A percentile compares a stretch with the other conserved stretches of the same genome.
phyloP scores from a whole-genome alignment of 2,888 invertebrate genomes.

The Gasteruption jaculator region DNA sequence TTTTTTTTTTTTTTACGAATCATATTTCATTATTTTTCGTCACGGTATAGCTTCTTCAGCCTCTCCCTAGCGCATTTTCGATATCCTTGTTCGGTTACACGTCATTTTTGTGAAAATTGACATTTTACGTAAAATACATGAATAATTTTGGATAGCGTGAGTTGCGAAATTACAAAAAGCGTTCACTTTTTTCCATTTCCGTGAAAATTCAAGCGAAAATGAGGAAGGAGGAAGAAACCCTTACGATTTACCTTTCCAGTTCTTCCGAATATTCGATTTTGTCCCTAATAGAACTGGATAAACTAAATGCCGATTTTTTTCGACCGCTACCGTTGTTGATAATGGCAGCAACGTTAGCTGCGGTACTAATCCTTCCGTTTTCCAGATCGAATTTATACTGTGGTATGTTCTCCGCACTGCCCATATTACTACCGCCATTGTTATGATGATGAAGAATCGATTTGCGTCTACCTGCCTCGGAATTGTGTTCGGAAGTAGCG shows the following conservation, averaged over 20 bases:
- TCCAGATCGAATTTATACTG: conserved; percentile 45
- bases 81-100: too few species aligned
- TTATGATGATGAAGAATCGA: conserved; percentile 42
- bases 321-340: conserved; percentile 32
- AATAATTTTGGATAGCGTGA: too few species aligned
- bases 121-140: too few species aligned
- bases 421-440: conserved; percentile 34
- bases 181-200: too few species aligned
- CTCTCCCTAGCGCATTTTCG: too few species aligned
- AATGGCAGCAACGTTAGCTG: not conserved
- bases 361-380: conserved; percentile 34
- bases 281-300: conserved; percentile 48
- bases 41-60: too few species aligned
- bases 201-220: too few species aligned
- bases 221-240: not conserved
- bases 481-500: conserved; percentile 39
- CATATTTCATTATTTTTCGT: too few species aligned
- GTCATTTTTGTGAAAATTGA: too few species aligned
- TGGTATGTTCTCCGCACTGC: conserved; percentile 43
- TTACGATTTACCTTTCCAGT: conserved; percentile 35
- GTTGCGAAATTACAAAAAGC: not conserved
- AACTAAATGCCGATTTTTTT: conserved; percentile 46
- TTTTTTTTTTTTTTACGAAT: too few species aligned
- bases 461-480: conserved; percentile 38
- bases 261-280: conserved; percentile 49